Conservation (phyloP, 2,113 vertebrate species). For the Gambusia affinis region DNA sequence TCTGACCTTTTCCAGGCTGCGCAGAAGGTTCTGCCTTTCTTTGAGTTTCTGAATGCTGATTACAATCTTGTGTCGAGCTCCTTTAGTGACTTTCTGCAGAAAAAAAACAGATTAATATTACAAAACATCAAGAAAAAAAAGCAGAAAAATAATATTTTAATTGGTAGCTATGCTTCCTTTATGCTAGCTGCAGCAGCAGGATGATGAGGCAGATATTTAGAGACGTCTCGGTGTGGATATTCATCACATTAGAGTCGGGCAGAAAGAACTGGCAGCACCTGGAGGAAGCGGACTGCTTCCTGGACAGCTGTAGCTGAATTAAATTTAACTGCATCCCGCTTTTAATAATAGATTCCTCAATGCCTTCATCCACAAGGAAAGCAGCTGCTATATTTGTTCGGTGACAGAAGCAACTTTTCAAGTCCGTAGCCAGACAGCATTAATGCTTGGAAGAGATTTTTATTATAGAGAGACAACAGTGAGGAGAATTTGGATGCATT, state of each 20-base stretch:
- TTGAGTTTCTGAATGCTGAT: constrained; percentile 99
- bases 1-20: constrained; percentile 96
- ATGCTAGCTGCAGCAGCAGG: no score
- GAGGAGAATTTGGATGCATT: neutral
- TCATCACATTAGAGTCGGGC: neutral
- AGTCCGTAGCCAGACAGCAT: neutral
- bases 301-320: constrained; percentile 22
- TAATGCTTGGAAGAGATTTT: neutral
- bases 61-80: constrained; percentile 97
- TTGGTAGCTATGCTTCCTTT: neutral
- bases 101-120: constrained; percentile 28
- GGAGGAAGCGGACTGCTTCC: constrained; percentile 62
- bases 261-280: constrained; percentile 45
- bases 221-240: constrained; percentile 1
- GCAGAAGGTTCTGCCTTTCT: constrained; percentile 93
- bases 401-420: neutral
- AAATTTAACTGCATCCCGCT: constrained; percentile 53
- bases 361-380: constrained; percentile 14
- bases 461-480: neutral
- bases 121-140: neutral
- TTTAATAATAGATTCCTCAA: constrained; percentile 37
- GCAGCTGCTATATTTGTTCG: neutral
- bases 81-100: constrained; percentile 97
- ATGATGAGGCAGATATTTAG: neutral
- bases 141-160: neutral